Percentiles rank a stretch among this genome's conserved stretches.
phyloP scores from a whole-genome alignment of 92 coral and sea anemone species.

The Pocillopora meandrina region DNA sequence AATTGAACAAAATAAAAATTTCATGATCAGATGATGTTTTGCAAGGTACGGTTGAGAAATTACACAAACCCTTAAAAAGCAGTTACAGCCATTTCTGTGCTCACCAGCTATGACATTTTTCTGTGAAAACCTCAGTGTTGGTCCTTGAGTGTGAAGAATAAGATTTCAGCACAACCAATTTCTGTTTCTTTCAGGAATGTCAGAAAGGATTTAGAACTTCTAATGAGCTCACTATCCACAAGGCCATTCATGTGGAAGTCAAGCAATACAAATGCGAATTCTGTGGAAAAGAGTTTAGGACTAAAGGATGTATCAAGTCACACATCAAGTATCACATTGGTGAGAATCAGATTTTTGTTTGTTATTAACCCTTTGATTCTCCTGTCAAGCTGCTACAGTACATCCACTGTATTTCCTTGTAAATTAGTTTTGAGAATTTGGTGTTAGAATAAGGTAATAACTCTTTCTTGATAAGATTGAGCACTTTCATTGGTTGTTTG shows the following conservation, averaged over 20 bases:
- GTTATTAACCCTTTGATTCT: not conserved
- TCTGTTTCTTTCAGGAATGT: conserved; percentile 47
- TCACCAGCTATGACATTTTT: too few relatives aligned
- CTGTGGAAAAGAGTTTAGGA: conserved; percentile 89
- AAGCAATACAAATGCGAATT: conserved; percentile 84
- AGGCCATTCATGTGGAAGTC: conserved; percentile 68
- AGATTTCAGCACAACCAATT: not conserved
- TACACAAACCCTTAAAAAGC: too few relatives aligned
- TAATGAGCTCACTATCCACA: conserved; percentile 73
- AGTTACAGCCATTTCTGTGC: too few relatives aligned
- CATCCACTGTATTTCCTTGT: too few relatives aligned
- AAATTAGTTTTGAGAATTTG: too few relatives aligned
- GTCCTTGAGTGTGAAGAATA: not conserved
- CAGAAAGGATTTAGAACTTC: conserved; percentile 78
- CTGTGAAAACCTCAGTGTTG: too few relatives aligned
- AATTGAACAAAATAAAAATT: too few relatives aligned
- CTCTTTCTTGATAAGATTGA: too few relatives aligned
- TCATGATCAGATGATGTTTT: too few relatives aligned
- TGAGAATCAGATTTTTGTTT: conserved; percentile 11
- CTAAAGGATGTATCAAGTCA: conserved; percentile 87
- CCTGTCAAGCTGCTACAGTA: not conserved
- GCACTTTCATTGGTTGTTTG: too few relatives aligned
- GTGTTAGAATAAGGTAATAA: too few relatives aligned
- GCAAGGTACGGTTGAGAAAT: too few relatives aligned
- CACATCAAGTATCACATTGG: conserved; percentile 90